These are phyloP conservation scores for Dolichopus griseipennis DNA, from an alignment of 2,888 invertebrate genomes.

Conservation along the genomic window DNA sequence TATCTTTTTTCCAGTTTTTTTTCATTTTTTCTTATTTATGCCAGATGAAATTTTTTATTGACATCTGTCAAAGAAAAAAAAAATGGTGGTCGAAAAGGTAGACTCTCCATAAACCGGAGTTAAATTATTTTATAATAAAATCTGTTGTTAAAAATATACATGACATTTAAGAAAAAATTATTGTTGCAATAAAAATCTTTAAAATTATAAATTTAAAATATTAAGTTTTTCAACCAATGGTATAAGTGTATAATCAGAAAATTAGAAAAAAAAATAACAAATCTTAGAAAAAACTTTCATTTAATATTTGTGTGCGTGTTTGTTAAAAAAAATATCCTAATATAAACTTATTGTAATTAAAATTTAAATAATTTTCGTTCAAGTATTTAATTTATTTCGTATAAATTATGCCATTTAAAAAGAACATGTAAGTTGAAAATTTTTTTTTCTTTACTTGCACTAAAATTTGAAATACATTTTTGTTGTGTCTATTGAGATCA, in stretches of 20 bases:
- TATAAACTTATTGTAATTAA: too few species aligned
- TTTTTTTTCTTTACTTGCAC: too few species aligned
- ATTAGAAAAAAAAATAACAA: too few species aligned
- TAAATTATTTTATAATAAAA: neutral
- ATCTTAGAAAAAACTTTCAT: neutral
- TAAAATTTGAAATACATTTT: too few species aligned
- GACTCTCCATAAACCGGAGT: conserved; percentile 1
- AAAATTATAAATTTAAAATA: neutral
- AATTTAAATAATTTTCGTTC: too few species aligned
- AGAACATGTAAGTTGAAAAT: neutral
- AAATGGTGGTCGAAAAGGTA: neutral
- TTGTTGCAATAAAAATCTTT: neutral
- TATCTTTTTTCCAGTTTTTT: too few species aligned
- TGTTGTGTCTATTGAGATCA: too few species aligned
- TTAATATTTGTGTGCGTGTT: neutral
- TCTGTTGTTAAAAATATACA: neutral
- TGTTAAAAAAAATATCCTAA: neutral
- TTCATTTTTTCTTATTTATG: too few species aligned
- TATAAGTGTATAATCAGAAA: too few species aligned
- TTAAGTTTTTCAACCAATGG: neutral
- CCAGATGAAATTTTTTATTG: neutral
- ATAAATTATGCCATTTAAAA: neutral
- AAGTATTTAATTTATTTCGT: neutral
- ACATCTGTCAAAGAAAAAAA: conserved; percentile 2
- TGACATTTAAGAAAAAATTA: neutral